Evolutionary conservation across 2,113 vertebrate species (phyloP), one percentile per base, ranked within the genome.

Genomic region (Panurus biarmicus): DNA sequence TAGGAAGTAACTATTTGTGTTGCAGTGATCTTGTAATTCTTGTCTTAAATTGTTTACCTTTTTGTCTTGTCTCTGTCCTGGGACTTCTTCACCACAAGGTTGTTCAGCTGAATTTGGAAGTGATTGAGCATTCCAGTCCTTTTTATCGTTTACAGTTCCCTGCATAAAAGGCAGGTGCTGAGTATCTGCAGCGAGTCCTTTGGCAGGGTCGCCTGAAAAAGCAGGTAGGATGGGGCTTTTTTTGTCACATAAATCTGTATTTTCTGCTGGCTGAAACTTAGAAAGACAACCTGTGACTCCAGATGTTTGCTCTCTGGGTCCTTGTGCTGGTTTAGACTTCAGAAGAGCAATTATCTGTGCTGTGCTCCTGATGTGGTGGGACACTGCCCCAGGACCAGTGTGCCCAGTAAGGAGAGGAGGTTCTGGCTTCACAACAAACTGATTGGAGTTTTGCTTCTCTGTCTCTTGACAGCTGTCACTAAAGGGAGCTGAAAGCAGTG

Each of bases 281-380:
- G 91, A 35, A 51, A 33, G 25, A n/a, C 25, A 15, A 14, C 58
- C 70, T 61, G 26, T 33, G 31, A 16, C 38, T 76, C 87, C 90
- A 86, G 91, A 4, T 2, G 5, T 33, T 86, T 78, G 81, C 21
- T 90, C 85, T 33, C 44, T 40, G 36, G 38, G 53, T 9, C 21
- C 31, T 25, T 33, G 53, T 12, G 73, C 17, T 54, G 97, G 83
- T 10, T 89, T 89, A 36, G 97, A 66, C 40, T 94, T 97, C 40
- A 98, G 29, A 45, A 98, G 96, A 74, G 98, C 97, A 66, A 98
- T 70, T 79, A 98, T 98, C 85, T 97, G 95, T 65, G 97, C 97
- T 54, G 96, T 98, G 95, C 97, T 98, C 89, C 98, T 97, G 92
- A 96, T 74, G 31, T 90, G 97, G 33, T 96, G 97, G 35, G 96